Evolutionary conservation across 2,113 vertebrate species (phyloP), one percentile per base, ranked within the genome.

Genomic region (Xiphophorus maculatus): DNA sequence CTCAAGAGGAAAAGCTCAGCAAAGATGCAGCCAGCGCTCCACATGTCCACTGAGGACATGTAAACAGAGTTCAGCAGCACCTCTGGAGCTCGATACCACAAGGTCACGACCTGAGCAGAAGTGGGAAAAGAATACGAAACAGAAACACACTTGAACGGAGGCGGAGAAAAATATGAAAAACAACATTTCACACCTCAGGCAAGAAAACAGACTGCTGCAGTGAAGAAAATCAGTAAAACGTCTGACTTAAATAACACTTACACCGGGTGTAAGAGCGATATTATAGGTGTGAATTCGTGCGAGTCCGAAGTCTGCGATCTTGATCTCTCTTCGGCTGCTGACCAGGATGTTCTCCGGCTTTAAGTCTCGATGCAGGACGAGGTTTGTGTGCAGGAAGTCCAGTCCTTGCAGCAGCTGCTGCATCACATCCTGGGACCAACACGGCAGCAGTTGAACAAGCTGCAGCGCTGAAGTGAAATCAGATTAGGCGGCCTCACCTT

Each of bases 1-100:
- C 86, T 94, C 67, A 93, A 28, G 69, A 94, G 89, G 82, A 95
- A 91, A 68, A 95, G 92, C 82, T 95, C 94, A 0, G 94, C 94
- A 3, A 95, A 93, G 87, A 95, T 92, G 84, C 95, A 95, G 70
- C 95, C 94, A 0, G 79, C 90, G 60, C 95, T 95, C 95, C 95
- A 95, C 69, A 94, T 71, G 86, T 95, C 95, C 87, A 95, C 94
- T 0, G 94, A 91, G 28, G 92, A 93, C 90, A 91, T 92, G 89
- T 95, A 95, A 10, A 81, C 80, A 1, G 93, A 89, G 84, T 93
- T 88, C 17, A 95, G 90, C 68, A 95, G 91, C 62, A 95, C 94
- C 84, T 95, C 95, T 0, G 94, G 95, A 61, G 94, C 94, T 76
- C 94, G 84, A 85, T 95, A 95, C 94, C 95, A 95, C 74, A 95